Base-by-base conservation (phyloP, 2,888 invertebrate species). In the Chromoteleia sp. region DNA sequence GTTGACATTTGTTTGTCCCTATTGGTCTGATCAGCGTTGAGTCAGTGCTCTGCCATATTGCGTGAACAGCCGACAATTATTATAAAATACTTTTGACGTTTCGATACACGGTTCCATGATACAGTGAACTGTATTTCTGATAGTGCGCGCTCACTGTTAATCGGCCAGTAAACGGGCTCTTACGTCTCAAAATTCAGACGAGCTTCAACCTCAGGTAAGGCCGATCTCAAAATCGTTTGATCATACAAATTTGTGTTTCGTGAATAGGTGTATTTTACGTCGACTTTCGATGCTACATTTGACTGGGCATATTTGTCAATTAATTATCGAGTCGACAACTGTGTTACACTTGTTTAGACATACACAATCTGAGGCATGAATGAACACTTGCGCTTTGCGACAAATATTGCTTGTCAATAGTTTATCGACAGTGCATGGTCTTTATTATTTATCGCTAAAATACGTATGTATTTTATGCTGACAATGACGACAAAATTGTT, bases 21-120 rank as follows among this genome's bases (percentile, higher is more conserved):
- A 81, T 86, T 82, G 83, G 85, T n/a, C 33, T 25, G 25, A 59
- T 41, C 50, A 63, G 67, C 76, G 73, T 67, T 78, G 82, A 63
- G 39, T 75, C 76, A 77, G 65, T 68, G 77, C 56, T 83, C 85
- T 86, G 86, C 87, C 86, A 85, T 87, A 87, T 86, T 87, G 87
- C 81, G 75, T 83, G 84, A 59, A 63, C 59, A 6, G 52, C 17
- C 12, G 14, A 45, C 30, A 29, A 36, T 41, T 43, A 21, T 59
- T 80, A 76, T 63, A 56, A 65, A 79, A 45, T 54, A 48, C 17
- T 33, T 65, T 48, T 48, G 48, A 56, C 75, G 48, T 65, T 56
- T 58, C 33, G 10, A 19, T 17, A 19, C 6, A 19, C 50, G 8
- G 36, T 56, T 67, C 15, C 58, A 75, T 56, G 59, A 58, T 8